Evolutionary conservation across 2,888 invertebrate species (phyloP), one percentile per base, ranked within the genome.

Genomic region (Heliconius cydno): DNA sequence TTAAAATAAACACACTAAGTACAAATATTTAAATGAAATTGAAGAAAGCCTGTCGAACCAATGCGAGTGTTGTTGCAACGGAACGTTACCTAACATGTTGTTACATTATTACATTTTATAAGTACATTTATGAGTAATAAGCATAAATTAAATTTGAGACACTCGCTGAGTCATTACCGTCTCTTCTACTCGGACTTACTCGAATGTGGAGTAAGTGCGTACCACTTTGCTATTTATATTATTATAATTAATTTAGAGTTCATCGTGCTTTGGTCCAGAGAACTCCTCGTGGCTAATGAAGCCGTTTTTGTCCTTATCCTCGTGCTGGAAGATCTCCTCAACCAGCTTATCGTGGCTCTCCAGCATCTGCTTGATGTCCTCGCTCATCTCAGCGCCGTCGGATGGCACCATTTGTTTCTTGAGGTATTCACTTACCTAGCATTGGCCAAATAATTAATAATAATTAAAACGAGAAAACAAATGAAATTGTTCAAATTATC

Each of bases 181-280:
- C 60, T 34, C 60, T 60, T 65, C 15, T 19, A 15, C 46, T 28
- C 25, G 9, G 34, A 34, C 34, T 34, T 34, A 34, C 5, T 34
- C 34, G 7, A 34, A 73, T 38, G 52, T 22, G 66, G 30, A 38
- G 13, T 57, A 57, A 67, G 68, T 68, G 74, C 28, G 30, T 74
- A 66, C 46, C 13, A 30, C 13, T 41, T 41, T 25, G 25, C n/a
- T 25, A 70, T 41, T 46, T 25, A 46, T 70, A 9, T 25, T 25
- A 60, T 25, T 74, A 60, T 66, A 28, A 66, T 68, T 41, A 52
- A 77, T 82, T 96, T 97, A 99, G 91, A 99, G 97, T 94, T 99
- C 99, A 91, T 99, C 99, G 92, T 99, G 99, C 91, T 99, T 99
- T 25, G 99, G 99, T 6, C 99, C 99, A 41, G 98, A 98, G 95